These are phyloP conservation scores for Ridgeia piscesae DNA, from an alignment of 1,140 invertebrate genomes.

Conservation along the genomic window DNA sequence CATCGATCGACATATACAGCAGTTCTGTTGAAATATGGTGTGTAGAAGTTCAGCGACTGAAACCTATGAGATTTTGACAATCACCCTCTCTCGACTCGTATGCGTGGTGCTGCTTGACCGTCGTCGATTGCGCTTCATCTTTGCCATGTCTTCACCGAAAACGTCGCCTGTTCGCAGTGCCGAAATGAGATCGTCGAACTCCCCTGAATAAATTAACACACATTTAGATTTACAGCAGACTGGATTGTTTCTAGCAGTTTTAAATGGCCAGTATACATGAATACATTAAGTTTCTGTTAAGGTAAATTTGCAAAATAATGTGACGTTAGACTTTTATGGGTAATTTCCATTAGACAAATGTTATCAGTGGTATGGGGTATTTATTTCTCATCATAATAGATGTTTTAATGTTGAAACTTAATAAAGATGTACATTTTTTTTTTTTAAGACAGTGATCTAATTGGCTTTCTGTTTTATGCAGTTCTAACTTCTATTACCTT, in stretches of 20 bases:
- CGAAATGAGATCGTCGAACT: constrained; percentile 97
- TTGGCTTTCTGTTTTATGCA: not conserved
- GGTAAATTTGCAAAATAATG: too few relatives aligned
- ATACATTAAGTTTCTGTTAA: not conserved
- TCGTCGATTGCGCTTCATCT: constrained; percentile 73
- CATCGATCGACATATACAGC: not conserved
- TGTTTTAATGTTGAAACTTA: not conserved
- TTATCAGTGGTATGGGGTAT: not conserved
- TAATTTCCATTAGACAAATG: not conserved
- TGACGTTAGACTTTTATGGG: too few relatives aligned
- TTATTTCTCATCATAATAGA: not conserved
- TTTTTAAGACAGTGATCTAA: not conserved
- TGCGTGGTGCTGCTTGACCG: not conserved
- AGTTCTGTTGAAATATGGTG: not conserved
- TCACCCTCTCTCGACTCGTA: constrained; percentile 6
- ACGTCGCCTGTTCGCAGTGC: constrained; percentile 94
- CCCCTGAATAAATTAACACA: constrained; percentile 54
- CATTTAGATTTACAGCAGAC: not conserved
- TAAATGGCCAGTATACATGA: not conserved
- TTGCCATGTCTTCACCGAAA: constrained; percentile 94
- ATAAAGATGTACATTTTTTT: not conserved
- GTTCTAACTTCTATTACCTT: not conserved
- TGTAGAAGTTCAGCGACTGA: not conserved
- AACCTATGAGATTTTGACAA: not conserved
- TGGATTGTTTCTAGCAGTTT: not conserved